Percentiles rank a stretch among this genome's conserved stretches.
Conservation (phyloP, 2,888 invertebrate species). For the Euphydryas editha region DNA sequence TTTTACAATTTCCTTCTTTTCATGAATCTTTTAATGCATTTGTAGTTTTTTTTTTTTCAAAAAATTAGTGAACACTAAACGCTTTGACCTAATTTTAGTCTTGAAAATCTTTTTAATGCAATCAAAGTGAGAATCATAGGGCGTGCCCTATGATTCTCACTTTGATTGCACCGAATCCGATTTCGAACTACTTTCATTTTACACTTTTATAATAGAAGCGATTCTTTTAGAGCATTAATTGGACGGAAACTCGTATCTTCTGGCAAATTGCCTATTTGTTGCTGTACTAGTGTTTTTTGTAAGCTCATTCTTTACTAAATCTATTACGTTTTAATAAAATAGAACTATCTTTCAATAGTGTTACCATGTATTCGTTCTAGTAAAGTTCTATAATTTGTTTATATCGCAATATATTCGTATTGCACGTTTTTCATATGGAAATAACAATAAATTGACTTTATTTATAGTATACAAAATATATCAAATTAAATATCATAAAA, state of each 20-base stretch:
- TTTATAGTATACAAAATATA: too few relatives aligned
- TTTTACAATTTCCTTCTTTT: background rate
- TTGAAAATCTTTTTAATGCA: conserved; percentile 19
- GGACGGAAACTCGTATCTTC: conserved; percentile 35
- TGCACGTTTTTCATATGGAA: background rate
- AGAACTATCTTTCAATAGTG: conserved; percentile 38
- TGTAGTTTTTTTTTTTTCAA: conserved; percentile 15
- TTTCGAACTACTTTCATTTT: conserved; percentile 33
- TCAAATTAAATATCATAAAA: too few relatives aligned
- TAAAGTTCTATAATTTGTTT: conserved; percentile 19
- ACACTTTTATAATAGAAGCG: conserved; percentile 33
- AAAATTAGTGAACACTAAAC: conserved; percentile 29
- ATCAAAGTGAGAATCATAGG: background rate
- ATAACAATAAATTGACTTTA: background rate
- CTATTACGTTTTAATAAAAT: conserved; percentile 32
- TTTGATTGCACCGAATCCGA: conserved; percentile 33
- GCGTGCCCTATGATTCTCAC: conserved; percentile 34
- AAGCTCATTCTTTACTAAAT: conserved; percentile 28
- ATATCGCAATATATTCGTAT: background rate
- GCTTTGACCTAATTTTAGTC: conserved; percentile 32
- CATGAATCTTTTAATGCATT: background rate
- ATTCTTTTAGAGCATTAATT: conserved; percentile 32
- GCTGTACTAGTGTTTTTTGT: conserved; percentile 22
- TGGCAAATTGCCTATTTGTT: conserved; percentile 39
- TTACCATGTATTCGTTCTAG: conserved; percentile 30